phyloP scores from a whole-genome alignment of 1,140 invertebrate species.

The Sarcophaga bullata region DNA sequence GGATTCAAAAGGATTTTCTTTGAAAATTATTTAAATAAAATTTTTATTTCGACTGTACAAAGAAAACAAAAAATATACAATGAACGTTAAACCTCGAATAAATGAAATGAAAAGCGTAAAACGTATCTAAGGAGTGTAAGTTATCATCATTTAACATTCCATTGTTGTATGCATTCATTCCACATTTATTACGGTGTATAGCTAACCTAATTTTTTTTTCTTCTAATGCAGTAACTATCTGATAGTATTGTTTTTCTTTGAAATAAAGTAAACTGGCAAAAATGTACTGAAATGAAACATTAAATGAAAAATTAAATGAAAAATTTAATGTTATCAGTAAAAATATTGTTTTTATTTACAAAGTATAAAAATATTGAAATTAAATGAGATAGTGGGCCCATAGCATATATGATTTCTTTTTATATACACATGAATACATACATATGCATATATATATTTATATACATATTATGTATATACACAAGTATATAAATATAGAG shows the following conservation, averaged over 20 bases:
- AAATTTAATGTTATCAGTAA: neutral
- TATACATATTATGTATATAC: neutral
- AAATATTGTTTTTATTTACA: neutral
- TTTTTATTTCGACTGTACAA: too few species aligned
- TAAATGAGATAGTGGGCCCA: neutral
- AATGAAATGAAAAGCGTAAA: too few species aligned
- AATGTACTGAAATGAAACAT: neutral
- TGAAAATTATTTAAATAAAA: too few species aligned
- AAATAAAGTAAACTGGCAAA: constrained; percentile 34
- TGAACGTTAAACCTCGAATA: too few species aligned
- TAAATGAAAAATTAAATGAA: neutral
- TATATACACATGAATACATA: too few species aligned
- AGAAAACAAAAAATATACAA: too few species aligned
- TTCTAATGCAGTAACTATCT: constrained; percentile 5
- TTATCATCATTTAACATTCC: too few species aligned
- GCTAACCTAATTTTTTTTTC: neutral
- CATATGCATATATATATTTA: neutral
- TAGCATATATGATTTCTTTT: too few species aligned
- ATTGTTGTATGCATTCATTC: too few species aligned
- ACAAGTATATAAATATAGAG: neutral
- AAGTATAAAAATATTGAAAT: neutral
- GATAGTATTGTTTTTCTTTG: neutral
- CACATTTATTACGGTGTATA: neutral
- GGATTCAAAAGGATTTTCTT: too few species aligned
- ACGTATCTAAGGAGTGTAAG: too few species aligned